These are phyloP conservation scores for Hyposoter dolosus DNA, from an alignment of 2,888 invertebrate genomes.

Conservation along the genomic window DNA sequence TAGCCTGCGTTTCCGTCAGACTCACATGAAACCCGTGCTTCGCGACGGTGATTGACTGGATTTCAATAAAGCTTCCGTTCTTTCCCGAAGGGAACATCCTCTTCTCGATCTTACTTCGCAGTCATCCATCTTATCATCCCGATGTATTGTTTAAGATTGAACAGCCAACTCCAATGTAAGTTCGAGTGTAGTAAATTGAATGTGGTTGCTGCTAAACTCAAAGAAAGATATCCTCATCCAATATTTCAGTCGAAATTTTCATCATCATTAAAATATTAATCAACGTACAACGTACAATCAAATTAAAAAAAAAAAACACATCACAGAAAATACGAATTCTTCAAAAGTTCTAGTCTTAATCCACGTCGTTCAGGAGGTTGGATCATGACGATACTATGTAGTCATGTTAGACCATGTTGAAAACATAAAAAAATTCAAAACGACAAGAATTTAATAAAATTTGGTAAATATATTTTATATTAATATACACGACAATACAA, in stretches of 20 bases:
- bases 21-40: conserved; percentile 27
- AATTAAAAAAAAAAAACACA: background rate
- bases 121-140: conserved; percentile 21
- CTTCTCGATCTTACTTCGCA: conserved; percentile 35
- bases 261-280: background rate
- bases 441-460: too few species aligned
- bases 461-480: too few species aligned
- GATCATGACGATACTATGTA: too few species aligned
- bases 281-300: background rate
- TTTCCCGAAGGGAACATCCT: conserved; percentile 43
- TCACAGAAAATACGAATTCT: too few species aligned
- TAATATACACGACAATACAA: too few species aligned
- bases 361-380: too few species aligned
- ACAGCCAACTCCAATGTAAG: conserved; percentile 5
- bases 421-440: too few species aligned
- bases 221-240: background rate
- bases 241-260: background rate
- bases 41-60: conserved; percentile 78
- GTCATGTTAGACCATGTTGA: too few species aligned
- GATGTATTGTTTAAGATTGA: conserved; percentile 14
- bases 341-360: too few species aligned
- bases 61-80: conserved; percentile 77
- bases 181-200: background rate
- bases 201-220: background rate
- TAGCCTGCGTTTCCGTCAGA: conserved; percentile 31